Base-by-base conservation (phyloP, 2,888 invertebrate genomes). In the Cataglyphis livida region DNA sequence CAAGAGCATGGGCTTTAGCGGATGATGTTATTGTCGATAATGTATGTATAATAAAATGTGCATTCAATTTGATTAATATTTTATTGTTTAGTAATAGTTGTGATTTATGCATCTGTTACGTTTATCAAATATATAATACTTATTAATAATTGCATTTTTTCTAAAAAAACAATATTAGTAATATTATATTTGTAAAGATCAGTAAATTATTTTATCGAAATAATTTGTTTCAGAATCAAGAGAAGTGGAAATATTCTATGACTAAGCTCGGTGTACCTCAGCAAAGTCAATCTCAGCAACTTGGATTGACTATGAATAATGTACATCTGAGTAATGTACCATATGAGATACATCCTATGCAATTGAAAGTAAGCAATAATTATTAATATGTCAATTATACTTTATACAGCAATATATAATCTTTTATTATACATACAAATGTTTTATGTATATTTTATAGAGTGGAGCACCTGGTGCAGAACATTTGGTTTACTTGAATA, bases 11-110 rank as follows among this genome's bases (percentile, higher is more conserved):
- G 98, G 97, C 98, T 54, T 96, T 98, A 84, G 98, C 98, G 84
- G 98, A 98, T 95, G 98, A 98, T 95, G 97, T 97, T 93, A 96
- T 97, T 92, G 96, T 98, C 91, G 98, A 98, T 96, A 95, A 94
- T 88, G 98, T 98, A 95, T 96, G 93, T 96, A 15, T 48, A 41
- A 15, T n/a, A 25, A 75, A 48, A 18, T 51, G 9, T 25, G 25
- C 7, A 4, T 61, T 6, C 5, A 28, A 7, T 51, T 54, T 32
- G 15, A 25, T 78, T 41, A 15, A 41, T 1, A 0, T 12, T 44
- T 28, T 15, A 15, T 66, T 3, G 12, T 32, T 48, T n/a, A 48
- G 1, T 54, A 35, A 70, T n/a, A 7, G 15, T 70, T 54, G 18
- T 21, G 15, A 71, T 76, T 68, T 25, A 61, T 35, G 18, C 32